These are phyloP conservation scores for Riparia riparia DNA, from an alignment of 2,113 vertebrate genomes.

Conservation along the genomic window DNA sequence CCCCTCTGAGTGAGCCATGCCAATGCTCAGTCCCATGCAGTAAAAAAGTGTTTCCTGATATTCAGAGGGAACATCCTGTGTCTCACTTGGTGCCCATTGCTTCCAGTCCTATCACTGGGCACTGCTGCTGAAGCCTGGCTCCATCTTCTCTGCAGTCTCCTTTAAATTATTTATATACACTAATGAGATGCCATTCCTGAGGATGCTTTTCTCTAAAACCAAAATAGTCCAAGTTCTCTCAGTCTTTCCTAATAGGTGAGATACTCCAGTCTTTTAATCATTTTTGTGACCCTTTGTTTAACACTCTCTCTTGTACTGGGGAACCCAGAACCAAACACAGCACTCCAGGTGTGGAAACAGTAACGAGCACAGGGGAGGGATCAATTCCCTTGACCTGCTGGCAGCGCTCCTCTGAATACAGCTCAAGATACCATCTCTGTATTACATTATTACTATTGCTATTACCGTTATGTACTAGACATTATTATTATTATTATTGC, in stretches of 20 bases:
- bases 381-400: neutral
- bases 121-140: neutral
- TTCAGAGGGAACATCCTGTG: neutral
- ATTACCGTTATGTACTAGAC: neutral
- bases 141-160: neutral
- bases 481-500: neutral
- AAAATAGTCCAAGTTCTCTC: neutral
- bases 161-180: neutral
- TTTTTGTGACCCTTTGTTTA: neutral
- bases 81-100: neutral
- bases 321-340: neutral
- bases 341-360: neutral
- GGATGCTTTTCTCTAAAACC: neutral
- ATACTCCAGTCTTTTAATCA: neutral
- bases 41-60: neutral
- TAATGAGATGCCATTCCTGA: neutral
- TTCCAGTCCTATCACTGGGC: neutral
- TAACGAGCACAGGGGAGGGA: neutral
- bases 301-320: neutral
- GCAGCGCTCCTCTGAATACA: neutral
- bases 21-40: neutral
- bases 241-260: neutral
- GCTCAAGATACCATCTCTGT: neutral
- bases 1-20: neutral
- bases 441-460: neutral